Percentiles rank a stretch among this genome's conserved stretches.
phyloP scores from a whole-genome alignment of 2,888 invertebrate genomes.

The Rhingia campestris region DNA sequence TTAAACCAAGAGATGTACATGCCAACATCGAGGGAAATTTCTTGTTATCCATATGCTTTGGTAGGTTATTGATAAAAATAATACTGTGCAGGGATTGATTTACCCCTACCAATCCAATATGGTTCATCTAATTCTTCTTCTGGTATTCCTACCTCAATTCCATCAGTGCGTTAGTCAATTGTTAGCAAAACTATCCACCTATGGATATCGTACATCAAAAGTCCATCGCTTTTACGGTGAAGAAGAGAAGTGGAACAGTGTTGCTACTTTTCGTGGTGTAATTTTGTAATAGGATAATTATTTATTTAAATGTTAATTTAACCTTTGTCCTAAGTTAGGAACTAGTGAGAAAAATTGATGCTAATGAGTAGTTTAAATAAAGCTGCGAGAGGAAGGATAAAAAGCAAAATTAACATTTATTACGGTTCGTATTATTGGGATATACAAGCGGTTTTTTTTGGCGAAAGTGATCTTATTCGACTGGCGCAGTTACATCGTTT shows the following conservation, averaged over 20 bases:
- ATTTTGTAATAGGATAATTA: no score
- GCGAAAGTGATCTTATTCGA: no score
- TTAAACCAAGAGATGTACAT: conserved; percentile 3
- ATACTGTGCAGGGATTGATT: not conserved
- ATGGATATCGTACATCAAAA: not conserved
- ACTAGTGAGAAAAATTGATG: no score
- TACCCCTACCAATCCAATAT: not conserved
- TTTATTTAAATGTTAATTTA: no score
- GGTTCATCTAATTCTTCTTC: not conserved
- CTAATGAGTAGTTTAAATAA: no score
- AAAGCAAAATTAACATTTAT: no score
- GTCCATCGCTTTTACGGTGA: conserved; percentile 23
- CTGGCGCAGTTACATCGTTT: no score
- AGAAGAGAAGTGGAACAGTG: conserved; percentile 5
- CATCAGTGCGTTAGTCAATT: conserved; percentile 9
- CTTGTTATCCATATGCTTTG: not conserved
- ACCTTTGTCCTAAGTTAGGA: no score
- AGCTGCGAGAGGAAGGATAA: no score
- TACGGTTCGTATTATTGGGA: no score
- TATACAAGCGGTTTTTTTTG: no score
- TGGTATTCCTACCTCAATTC: not conserved
- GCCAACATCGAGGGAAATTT: conserved; percentile 16
- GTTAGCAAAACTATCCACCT: not conserved
- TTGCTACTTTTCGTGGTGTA: not conserved
- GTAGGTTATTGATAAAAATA: conserved; percentile 16